These are phyloP conservation scores for Sebastes hubbsi DNA, from an alignment of 2,797 vertebrate genomes.

Conservation along the genomic window DNA sequence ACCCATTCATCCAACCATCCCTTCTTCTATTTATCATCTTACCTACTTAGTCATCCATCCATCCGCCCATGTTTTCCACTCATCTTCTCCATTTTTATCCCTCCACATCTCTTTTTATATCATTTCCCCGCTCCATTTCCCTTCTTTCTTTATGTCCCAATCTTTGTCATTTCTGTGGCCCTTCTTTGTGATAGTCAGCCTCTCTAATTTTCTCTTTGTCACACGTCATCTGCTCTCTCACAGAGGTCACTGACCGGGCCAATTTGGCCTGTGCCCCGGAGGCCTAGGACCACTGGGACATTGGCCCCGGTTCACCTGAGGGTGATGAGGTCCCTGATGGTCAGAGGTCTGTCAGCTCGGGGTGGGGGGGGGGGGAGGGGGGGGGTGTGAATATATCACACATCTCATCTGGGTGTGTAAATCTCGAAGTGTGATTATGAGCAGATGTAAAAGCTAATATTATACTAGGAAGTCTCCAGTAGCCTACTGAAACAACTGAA, in stretches of 20 bases:
- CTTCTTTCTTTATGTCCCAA: background rate
- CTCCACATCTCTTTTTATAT: constrained; percentile 1
- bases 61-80: constrained; percentile 24
- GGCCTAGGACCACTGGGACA: constrained; percentile 14
- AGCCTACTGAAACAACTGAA: background rate
- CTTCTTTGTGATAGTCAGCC: constrained; percentile 5
- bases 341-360: background rate
- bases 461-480: background rate
- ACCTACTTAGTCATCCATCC: constrained; percentile 60
- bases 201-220: constrained; percentile 23
- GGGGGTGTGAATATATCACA: background rate
- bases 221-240: constrained; percentile 33
- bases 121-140: background rate
- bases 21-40: constrained; percentile 60
- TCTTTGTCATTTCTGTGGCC: background rate
- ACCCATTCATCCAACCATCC: constrained; percentile 57
- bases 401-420: background rate
- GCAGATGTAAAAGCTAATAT: background rate
- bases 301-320: constrained; percentile 8
- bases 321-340: background rate
- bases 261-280: background rate
- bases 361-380: too few relatives aligned
- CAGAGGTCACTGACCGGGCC: constrained; percentile 10
- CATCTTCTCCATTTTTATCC: constrained; percentile 3
- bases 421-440: background rate